Percentiles rank a stretch among this genome's conserved stretches.
Evolutionary conservation across 2,797 vertebrate species (phyloP).

Genomic region (Crotalus adamanteus): DNA sequence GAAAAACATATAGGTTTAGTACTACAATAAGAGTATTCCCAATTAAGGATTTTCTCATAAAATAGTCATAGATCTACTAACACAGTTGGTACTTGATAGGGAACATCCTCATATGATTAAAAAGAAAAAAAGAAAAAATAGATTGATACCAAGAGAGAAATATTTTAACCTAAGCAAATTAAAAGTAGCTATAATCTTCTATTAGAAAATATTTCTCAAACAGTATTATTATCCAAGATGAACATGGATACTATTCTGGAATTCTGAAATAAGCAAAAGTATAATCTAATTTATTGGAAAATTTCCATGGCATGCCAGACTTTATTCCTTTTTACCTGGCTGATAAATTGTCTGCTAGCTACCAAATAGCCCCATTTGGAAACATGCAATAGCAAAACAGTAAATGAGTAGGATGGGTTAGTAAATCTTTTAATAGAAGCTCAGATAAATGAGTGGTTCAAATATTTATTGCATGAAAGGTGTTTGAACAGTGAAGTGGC

Average conservation of each 20-base stretch:
- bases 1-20: not conserved
- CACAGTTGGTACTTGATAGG: not conserved
- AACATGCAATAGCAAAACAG: slow-evolving; percentile 22
- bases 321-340: not conserved
- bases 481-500: not conserved
- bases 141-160: slow-evolving; percentile 37
- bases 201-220: slow-evolving; percentile 51
- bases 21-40: not conserved
- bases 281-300: slow-evolving; percentile 11
- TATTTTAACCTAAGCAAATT: slow-evolving; percentile 64
- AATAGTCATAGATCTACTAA: slow-evolving; percentile 38
- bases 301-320: not conserved
- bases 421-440: slow-evolving; percentile 20
- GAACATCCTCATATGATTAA: slow-evolving; percentile 36
- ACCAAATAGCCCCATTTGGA: slow-evolving; percentile 1
- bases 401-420: slow-evolving; percentile 17
- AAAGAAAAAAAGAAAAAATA: slow-evolving; percentile 21
- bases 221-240: slow-evolving; percentile 41
- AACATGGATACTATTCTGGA: slow-evolving; percentile 23
- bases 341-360: slow-evolving; percentile 34
- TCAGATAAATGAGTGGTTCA: not conserved
- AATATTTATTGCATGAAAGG: not conserved
- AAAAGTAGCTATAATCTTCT: slow-evolving; percentile 24
- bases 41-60: slow-evolving; percentile 7
- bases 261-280: slow-evolving; percentile 30